Percentiles rank a stretch among this genome's conserved stretches.
Evolutionary conservation across 2,888 invertebrate genomes (phyloP).

Genomic region (Pyralis farinalis): DNA sequence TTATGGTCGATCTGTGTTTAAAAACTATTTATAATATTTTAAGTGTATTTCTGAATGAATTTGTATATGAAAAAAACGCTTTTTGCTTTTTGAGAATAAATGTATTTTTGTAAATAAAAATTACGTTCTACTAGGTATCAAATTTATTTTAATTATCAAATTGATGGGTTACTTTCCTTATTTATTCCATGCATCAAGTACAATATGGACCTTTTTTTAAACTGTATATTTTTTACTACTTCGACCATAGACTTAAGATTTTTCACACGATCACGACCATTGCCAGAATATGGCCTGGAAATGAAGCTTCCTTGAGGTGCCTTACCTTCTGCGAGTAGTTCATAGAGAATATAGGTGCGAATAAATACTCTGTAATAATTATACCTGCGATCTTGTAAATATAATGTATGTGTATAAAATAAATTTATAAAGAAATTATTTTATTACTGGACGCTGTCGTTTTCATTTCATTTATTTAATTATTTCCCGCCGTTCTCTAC

Average conservation of each 20-base stretch:
- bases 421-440: constrained; percentile 72
- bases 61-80: not conserved
- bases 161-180: not conserved
- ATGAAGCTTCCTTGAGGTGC: constrained; percentile 66
- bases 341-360: constrained; percentile 59
- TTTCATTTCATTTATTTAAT: too few relatives aligned
- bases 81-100: not conserved
- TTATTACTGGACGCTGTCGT: constrained; percentile 58
- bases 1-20: constrained; percentile 37
- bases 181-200: constrained; percentile 9
- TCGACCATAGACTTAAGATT: too few relatives aligned
- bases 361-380: constrained; percentile 65
- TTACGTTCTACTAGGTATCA: not conserved
- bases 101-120: constrained; percentile 11
- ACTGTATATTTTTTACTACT: too few relatives aligned
- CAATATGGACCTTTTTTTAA: not conserved
- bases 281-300: constrained; percentile 30
- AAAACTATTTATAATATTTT: constrained; percentile 4
- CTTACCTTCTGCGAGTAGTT: constrained; percentile 49
- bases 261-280: constrained; percentile 30
- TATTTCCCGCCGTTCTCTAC: too few relatives aligned
- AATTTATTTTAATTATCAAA: not conserved
- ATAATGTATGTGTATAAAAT: constrained; percentile 62
- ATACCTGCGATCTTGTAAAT: constrained; percentile 66
- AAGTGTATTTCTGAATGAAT: not conserved